Conservation (phyloP, 2,888 invertebrate species). For the Poecilus cupreus region DNA sequence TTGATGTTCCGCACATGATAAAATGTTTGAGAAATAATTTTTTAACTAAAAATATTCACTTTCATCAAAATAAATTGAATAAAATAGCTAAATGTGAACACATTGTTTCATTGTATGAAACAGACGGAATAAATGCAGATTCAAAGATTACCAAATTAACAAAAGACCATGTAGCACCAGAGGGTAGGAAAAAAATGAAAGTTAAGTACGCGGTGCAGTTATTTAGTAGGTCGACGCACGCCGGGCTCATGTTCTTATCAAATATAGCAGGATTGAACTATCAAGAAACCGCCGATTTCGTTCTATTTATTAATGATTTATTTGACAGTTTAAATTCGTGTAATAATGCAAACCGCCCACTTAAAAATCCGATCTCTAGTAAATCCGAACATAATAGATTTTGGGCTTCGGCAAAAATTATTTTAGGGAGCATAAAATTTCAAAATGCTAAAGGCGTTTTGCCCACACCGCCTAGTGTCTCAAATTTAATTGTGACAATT, state of each 20-base stretch:
- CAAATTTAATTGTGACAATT: too few relatives aligned
- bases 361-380: too few relatives aligned
- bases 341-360: too few relatives aligned
- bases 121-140: neutral
- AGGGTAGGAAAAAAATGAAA: neutral
- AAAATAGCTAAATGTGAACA: neutral
- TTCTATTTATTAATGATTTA: neutral
- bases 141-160: constrained; percentile 2
- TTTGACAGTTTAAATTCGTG: neutral
- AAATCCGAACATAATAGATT: neutral
- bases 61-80: neutral
- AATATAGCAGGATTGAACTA: too few relatives aligned
- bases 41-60: too few relatives aligned
- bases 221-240: neutral
- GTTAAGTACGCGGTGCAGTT: neutral
- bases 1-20: neutral
- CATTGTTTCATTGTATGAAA: neutral
- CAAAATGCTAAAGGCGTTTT: too few relatives aligned
- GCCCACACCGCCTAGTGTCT: too few relatives aligned
- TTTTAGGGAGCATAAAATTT: neutral
- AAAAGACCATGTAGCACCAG: neutral
- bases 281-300: too few relatives aligned
- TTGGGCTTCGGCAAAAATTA: neutral
- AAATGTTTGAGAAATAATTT: neutral
- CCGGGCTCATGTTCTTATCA: neutral